Base-by-base conservation (phyloP, 2,888 invertebrate species). In the Rhorus exstirpatorius region DNA sequence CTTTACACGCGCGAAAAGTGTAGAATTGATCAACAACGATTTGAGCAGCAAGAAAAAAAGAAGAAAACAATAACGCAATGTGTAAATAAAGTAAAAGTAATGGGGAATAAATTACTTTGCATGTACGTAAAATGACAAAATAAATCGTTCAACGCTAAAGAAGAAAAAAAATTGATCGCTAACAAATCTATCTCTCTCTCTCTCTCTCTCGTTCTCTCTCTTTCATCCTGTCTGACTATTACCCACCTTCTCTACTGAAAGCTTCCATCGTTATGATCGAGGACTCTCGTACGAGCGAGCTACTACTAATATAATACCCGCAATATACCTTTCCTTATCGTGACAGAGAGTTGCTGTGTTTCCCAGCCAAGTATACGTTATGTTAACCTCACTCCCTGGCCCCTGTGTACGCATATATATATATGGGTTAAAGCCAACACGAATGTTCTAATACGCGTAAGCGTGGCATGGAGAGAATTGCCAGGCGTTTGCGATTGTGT, bases 401-500 rank as follows among this genome's bases (percentile, higher is more conserved):
- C 26, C n/a, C 70, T 38, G 3, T 41, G 26, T 63, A 17, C 21
- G 12, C 8, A 14, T 60, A 35, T 26, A 46, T 51, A 51, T 46
- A 53, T 72, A 61, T 72, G 46, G 82, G 70, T 75, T 78, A 79
- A 79, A 82, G 82, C 75, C 60, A 82, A 82, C 82, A 79, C 60
- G 71, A 76, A 75, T 70, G 74, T 53, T 82, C 79, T 78, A 82
- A 82, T 79, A 79, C 82, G 74, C 70, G 65, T 60, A 35, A 78
- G 70, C 58, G 65, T 44, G 60, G 38, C 44, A 26, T n/a, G 60
- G 58, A 58, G 79, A 60, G 72, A 75, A 78, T 71, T 75, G 44
- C 53, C 51, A 55, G 68, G 82, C 75, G 65, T 75, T 79, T 70
- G 63, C 46, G 82, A 82, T 82, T 82, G 82, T 82, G 79, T 67